Percentiles rank a stretch among this genome's conserved stretches.
Conservation (phyloP, 1,140 invertebrate genomes). For the Bombyx mandarina region DNA sequence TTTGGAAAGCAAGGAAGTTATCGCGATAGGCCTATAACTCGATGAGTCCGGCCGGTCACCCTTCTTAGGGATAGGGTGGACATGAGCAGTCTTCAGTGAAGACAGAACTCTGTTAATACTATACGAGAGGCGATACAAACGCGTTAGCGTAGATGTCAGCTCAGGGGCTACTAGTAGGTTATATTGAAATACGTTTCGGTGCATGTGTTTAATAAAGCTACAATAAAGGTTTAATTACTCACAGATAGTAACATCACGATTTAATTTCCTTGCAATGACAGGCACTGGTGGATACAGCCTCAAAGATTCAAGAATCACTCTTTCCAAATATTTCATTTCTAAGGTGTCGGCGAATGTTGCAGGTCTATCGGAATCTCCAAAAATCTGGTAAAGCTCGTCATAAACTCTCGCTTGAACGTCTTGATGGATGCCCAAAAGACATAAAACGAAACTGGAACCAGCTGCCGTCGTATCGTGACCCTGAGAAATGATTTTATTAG, state of each 20-base stretch:
- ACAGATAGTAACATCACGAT: constrained; percentile 60
- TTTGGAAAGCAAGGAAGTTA: too few species aligned
- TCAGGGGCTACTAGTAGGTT: too few species aligned
- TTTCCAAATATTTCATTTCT: constrained; percentile 88
- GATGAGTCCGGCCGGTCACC: too few species aligned
- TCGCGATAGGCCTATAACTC: too few species aligned
- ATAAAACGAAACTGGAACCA: constrained; percentile 87
- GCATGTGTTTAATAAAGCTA: not conserved
- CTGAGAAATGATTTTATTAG: constrained; percentile 19
- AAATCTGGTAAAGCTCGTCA: constrained; percentile 86
- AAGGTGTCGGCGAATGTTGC: constrained; percentile 82
- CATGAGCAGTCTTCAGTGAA: too few species aligned
- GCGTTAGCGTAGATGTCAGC: too few species aligned
- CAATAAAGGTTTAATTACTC: constrained; percentile 24
- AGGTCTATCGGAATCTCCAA: constrained; percentile 83
- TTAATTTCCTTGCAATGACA: constrained; percentile 80
- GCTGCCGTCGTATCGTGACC: constrained; percentile 93
- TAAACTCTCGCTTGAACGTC: constrained; percentile 82
- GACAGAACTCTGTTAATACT: too few species aligned
- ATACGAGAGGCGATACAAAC: too few species aligned
- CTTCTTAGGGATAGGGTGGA: too few species aligned
- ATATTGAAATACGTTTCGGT: too few species aligned
- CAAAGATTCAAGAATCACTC: constrained; percentile 86
- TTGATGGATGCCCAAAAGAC: constrained; percentile 84
- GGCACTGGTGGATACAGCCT: constrained; percentile 90